Percentiles rank a stretch among this genome's conserved stretches.
phyloP scores from a whole-genome alignment of 2,797 vertebrate genomes.

The Myotis myotis region DNA sequence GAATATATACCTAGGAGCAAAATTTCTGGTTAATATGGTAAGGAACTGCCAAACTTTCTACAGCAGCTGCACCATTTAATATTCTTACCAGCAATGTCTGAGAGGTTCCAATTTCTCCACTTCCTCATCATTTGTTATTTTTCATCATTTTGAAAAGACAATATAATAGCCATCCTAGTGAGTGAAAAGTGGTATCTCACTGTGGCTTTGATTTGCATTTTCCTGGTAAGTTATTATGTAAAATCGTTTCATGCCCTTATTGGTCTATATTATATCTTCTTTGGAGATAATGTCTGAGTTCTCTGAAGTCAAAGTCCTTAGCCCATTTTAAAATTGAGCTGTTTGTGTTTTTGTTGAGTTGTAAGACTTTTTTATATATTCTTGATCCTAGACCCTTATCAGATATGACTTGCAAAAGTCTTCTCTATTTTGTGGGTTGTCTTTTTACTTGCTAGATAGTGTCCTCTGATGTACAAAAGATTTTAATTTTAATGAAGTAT shows the following conservation, averaged over 20 bases:
- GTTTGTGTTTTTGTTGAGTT: no score
- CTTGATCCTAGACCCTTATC: no score
- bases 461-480: no score
- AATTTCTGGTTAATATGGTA: not conserved
- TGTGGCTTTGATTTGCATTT: slow-evolving; percentile 2
- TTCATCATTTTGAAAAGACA: not conserved
- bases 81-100: not conserved
- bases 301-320: not conserved
- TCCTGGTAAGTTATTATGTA: not conserved
- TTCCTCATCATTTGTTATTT: not conserved
- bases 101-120: not conserved
- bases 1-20: not conserved
- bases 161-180: not conserved
- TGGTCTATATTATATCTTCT: not conserved
- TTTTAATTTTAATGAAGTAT: no score
- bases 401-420: no score
- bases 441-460: no score
- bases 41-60: not conserved
- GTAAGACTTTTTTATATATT: no score
- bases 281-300: not conserved
- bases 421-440: no score
- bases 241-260: not conserved
- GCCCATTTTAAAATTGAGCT: no score
- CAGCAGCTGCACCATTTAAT: not conserved
- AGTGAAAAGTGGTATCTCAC: not conserved